A percentile compares a stretch with the other conserved stretches of the same genome.
phyloP scores from a whole-genome alignment of 1,140 invertebrate species.

The Magallana angulata region DNA sequence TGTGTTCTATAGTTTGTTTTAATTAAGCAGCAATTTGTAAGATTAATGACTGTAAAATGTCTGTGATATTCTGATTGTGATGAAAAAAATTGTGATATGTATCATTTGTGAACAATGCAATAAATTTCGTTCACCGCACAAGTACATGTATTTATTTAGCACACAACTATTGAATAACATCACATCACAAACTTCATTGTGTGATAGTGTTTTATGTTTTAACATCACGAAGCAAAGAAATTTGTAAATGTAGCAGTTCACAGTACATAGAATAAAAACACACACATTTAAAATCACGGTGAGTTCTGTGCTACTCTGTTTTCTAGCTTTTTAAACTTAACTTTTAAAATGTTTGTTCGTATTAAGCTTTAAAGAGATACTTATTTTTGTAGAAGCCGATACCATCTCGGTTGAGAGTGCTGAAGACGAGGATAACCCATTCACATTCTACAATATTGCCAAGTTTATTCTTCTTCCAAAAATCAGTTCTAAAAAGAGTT shows the following conservation, averaged over 20 bases:
- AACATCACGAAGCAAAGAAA: background rate
- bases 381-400: background rate
- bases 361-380: background rate
- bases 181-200: background rate
- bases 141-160: background rate
- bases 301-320: background rate
- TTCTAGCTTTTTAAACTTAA: background rate
- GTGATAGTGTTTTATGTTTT: background rate
- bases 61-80: background rate
- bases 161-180: background rate
- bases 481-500: conserved; percentile 1
- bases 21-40: no score
- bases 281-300: background rate
- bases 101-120: background rate
- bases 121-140: background rate
- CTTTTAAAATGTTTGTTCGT: background rate
- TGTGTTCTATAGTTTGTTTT: no score
- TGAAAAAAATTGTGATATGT: conserved; percentile 5
- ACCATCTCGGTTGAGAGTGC: background rate
- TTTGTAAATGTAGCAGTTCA: background rate
- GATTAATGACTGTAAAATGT: no score
- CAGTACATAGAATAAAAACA: background rate
- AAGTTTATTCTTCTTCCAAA: conserved; percentile 23
- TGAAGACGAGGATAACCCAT: conserved; percentile 14
- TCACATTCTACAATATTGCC: conserved; percentile 17